Evolutionary conservation across 1,140 invertebrate genomes (phyloP).

Genomic region (Phenacoccus solenopsis): DNA sequence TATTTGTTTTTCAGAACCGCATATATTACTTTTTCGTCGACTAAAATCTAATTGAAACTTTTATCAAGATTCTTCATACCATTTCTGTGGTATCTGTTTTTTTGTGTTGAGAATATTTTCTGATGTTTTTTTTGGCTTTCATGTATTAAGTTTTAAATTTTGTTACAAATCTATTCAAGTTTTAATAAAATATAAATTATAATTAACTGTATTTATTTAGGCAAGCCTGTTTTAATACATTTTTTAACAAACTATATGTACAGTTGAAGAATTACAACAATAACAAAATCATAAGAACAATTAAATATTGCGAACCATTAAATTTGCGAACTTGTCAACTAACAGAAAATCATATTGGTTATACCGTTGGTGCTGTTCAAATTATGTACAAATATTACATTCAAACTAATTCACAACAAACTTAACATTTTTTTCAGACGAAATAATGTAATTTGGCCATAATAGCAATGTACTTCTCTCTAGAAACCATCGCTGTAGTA

Average conservation of each 20-base stretch:
- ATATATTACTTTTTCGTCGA: slow-evolving; percentile 1
- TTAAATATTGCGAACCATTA: not conserved
- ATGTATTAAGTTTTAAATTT: too few species aligned
- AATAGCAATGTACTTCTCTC: too few species aligned
- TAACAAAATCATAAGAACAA: not conserved
- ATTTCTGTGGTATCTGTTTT: not conserved
- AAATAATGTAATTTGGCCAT: not conserved
- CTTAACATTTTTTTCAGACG: not conserved
- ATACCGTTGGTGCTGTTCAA: not conserved
- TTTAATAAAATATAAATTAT: too few species aligned
- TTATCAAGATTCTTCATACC: not conserved
- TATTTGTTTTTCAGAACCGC: slow-evolving; percentile 8
- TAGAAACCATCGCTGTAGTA: not conserved
- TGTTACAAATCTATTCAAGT: too few species aligned
- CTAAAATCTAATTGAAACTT: not conserved
- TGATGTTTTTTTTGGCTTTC: too few species aligned
- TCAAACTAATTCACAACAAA: not conserved
- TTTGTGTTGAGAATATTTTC: not conserved
- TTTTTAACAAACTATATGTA: not conserved
- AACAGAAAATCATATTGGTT: not conserved
- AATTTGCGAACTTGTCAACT: not conserved
- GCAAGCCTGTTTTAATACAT: not conserved
- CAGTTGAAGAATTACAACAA: not conserved
- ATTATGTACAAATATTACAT: not conserved
- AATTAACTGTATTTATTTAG: slow-evolving; percentile 2